Conservation (phyloP, 2,888 invertebrate species). For the Parthenolecanium corni region DNA sequence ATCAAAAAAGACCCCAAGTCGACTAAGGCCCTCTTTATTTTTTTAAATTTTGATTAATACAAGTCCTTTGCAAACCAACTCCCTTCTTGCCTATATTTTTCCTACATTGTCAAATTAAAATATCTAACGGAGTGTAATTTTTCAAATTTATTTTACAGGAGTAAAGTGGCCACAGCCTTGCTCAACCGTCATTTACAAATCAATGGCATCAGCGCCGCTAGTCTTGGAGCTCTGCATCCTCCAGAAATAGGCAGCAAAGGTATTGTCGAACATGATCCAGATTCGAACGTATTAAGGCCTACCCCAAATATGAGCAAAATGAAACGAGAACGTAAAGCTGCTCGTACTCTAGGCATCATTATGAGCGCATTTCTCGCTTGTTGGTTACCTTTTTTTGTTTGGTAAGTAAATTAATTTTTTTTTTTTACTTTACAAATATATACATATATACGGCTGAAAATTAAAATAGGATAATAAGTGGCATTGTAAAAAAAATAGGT, state of each 20-base stretch:
- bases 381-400: constrained; percentile 91
- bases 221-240: constrained; percentile 31
- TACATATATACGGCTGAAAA: neutral
- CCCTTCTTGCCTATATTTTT: too few species aligned
- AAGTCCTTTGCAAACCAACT: too few species aligned
- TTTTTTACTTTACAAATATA: neutral
- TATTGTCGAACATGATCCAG: constrained; percentile 31
- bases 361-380: constrained; percentile 92
- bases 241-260: constrained; percentile 32
- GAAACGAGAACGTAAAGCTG: constrained; percentile 80
- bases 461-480: too few species aligned
- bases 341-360: constrained; percentile 87
- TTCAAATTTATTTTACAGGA: constrained; percentile 46
- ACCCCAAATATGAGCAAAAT: constrained; percentile 68
- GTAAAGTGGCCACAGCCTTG: constrained; percentile 75
- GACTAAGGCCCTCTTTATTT: too few species aligned
- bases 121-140: too few species aligned
- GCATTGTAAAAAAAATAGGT: too few species aligned
- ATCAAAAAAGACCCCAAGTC: too few species aligned
- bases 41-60: too few species aligned
- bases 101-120: too few species aligned
- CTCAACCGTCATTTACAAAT: constrained; percentile 81
- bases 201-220: constrained; percentile 65
- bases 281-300: constrained; percentile 46
- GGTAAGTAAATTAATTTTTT: constrained; percentile 46